Evolutionary conservation across 2,113 vertebrate genomes (phyloP).

Genomic region (Sorex araneus): DNA sequence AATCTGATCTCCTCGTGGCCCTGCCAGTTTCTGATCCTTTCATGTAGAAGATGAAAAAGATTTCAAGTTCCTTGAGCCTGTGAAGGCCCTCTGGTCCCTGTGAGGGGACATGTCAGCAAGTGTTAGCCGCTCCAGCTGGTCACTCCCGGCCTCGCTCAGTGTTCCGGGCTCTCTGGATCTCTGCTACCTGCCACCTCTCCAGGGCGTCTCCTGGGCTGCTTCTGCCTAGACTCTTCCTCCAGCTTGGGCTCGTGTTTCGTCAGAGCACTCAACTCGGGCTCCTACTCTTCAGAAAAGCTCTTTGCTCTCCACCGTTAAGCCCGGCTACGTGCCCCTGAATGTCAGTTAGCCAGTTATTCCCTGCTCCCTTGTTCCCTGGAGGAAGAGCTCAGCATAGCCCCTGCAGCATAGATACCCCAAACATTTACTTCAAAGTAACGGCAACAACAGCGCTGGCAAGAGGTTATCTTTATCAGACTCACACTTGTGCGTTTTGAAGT

Average conservation of each 20-base stretch:
- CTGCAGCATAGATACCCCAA: neutral
- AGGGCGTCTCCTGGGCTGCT: neutral
- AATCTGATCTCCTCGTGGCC: neutral
- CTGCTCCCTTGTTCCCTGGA: neutral
- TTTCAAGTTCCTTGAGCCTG: neutral
- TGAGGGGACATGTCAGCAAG: neutral
- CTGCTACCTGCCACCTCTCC: neutral
- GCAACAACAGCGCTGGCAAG: neutral
- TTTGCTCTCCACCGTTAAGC: neutral
- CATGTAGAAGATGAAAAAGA: neutral
- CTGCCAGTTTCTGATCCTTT: constrained; percentile 4
- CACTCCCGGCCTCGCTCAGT: neutral
- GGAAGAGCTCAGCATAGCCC: neutral
- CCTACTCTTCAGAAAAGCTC: neutral
- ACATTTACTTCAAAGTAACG: neutral
- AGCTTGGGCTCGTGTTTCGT: neutral
- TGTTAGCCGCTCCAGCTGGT: neutral
- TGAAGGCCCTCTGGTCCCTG: neutral
- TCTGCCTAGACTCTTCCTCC: neutral
- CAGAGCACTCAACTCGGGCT: neutral
- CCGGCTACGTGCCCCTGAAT: neutral
- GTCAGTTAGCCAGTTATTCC: neutral
- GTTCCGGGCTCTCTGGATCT: neutral
- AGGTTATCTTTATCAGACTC: neutral
- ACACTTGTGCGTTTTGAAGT: neutral